Evolutionary conservation across 2,797 vertebrate species (phyloP).

Genomic region (Diplodus sargus): DNA sequence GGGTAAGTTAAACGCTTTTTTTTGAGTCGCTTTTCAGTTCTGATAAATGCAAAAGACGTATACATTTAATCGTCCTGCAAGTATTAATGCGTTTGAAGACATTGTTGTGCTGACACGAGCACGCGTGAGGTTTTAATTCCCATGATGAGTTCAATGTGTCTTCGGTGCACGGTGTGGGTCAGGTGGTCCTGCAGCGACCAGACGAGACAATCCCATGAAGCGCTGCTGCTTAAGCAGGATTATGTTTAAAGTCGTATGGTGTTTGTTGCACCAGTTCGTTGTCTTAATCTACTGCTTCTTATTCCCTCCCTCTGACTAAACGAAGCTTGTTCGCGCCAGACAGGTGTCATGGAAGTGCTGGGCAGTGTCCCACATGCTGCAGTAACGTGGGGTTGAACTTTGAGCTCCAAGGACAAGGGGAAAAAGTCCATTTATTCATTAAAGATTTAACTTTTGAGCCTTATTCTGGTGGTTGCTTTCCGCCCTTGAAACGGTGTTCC

Average conservation of each 20-base stretch:
- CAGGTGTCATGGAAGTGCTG: conserved; percentile 39
- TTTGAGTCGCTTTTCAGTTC: background rate
- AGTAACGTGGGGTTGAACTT: conserved; percentile 42
- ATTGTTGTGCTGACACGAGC: background rate
- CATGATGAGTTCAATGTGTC: background rate
- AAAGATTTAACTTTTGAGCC: background rate
- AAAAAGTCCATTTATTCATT: background rate
- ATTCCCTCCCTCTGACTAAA: background rate
- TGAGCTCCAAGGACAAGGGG: conserved; percentile 42
- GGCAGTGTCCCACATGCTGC: background rate
- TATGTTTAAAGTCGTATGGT: conserved; percentile 69
- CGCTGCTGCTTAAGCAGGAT: conserved; percentile 70
- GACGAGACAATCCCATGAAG: conserved; percentile 73
- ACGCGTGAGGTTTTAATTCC: background rate
- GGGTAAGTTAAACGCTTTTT: conserved; percentile 51
- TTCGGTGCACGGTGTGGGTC: conserved; percentile 22
- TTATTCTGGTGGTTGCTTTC: background rate
- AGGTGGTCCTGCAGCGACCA: conserved; percentile 53
- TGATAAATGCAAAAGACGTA: rapidly evolving
- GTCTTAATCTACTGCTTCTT: conserved; percentile 3
- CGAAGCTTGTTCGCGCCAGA: conserved; percentile 3
- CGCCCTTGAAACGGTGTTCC: background rate
- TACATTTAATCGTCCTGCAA: rapidly evolving
- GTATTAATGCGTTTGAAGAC: rapidly evolving
- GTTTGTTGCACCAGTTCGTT: conserved; percentile 46